A percentile compares a stretch with the other conserved stretches of the same genome.
These are phyloP conservation scores for Polydrusus pterygomalis DNA, from an alignment of 2,888 invertebrate species.

Conservation along the genomic window DNA sequence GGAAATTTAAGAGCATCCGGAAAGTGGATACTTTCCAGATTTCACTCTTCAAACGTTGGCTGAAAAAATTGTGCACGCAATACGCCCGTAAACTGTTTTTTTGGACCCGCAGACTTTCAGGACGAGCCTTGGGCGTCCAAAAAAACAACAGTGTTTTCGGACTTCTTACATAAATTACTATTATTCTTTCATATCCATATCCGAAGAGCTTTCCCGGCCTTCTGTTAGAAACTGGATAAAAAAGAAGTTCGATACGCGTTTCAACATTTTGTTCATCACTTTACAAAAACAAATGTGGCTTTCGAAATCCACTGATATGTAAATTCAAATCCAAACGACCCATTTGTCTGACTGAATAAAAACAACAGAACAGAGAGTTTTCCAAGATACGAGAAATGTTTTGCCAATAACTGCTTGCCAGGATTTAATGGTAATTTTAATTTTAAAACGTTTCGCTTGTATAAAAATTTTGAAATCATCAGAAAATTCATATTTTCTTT, in stretches of 20 bases:
- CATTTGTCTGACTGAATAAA: constrained; percentile 1
- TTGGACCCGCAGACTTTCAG: no score
- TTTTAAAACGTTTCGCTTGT: neutral
- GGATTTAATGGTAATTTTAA: neutral
- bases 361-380: neutral
- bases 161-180: no score
- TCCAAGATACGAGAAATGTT: neutral
- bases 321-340: constrained; percentile 1
- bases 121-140: no score
- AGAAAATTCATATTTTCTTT: neutral
- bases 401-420: neutral
- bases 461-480: neutral
- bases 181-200: no score
- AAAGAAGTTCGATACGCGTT: neutral
- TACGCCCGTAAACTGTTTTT: no score
- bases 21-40: no score
- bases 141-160: no score
- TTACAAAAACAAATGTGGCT: constrained; percentile 7
- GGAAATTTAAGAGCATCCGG: no score
- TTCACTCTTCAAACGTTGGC: no score
- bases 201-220: no score
- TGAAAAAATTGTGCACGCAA: no score
- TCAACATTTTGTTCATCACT: constrained; percentile 4
- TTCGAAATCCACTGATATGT: neutral
- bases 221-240: no score